Conservation (phyloP, 2,113 vertebrate genomes). For the Triplophysa dalaica region DNA sequence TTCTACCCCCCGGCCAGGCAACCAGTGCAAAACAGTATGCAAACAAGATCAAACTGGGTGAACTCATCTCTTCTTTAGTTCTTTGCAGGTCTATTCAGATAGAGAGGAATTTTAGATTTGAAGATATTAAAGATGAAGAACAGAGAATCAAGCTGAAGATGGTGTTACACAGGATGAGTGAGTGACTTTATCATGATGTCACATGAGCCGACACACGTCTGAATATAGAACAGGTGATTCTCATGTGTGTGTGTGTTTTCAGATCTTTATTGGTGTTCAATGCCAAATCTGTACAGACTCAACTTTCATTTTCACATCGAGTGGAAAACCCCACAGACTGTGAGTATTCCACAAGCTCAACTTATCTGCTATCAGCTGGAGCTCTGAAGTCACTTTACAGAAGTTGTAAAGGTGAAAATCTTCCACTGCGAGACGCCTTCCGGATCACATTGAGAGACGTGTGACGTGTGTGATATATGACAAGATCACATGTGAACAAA, state of each 20-base stretch:
- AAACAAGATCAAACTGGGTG: too few relatives aligned
- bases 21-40: too few relatives aligned
- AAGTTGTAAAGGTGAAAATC: slow-evolving; percentile 21
- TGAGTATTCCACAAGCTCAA: background rate
- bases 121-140: background rate
- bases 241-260: background rate
- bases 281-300: background rate
- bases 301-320: background rate
- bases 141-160: too few relatives aligned
- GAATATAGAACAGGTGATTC: too few relatives aligned
- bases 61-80: too few relatives aligned
- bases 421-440: background rate
- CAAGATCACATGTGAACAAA: too few relatives aligned
- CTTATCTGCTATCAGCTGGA: background rate
- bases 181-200: too few relatives aligned
- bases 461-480: background rate
- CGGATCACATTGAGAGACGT: background rate
- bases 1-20: too few relatives aligned
- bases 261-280: background rate
- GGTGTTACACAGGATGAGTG: too few relatives aligned
- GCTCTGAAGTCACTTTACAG: background rate
- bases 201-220: too few relatives aligned
- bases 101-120: too few relatives aligned
- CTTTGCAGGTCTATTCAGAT: too few relatives aligned
- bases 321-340: background rate